phyloP scores from a whole-genome alignment of 1,140 invertebrate species.

The Atta texana region DNA sequence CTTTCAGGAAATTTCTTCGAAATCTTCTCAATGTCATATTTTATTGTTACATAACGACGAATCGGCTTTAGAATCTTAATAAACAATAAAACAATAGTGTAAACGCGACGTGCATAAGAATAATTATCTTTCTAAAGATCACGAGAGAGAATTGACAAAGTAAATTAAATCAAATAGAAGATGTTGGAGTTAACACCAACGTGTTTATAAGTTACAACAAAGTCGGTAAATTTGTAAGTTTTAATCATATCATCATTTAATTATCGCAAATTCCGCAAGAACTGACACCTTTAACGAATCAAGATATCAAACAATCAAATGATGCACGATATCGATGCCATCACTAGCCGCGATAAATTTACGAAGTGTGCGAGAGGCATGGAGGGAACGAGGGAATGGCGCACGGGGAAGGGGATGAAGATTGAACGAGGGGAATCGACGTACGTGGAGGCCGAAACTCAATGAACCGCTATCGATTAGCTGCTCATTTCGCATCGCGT shows the following conservation, averaged over 20 bases:
- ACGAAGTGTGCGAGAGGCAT: constrained; percentile 38
- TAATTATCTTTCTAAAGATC: constrained; percentile 1
- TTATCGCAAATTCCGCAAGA: neutral
- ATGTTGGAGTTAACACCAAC: constrained; percentile 7
- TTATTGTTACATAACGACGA: neutral
- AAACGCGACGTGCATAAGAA: neutral
- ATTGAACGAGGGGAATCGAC: constrained; percentile 54
- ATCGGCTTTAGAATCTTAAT: neutral
- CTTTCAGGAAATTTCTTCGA: neutral
- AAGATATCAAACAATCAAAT: constrained; percentile 4
- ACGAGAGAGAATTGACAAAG: neutral
- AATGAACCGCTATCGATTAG: constrained; percentile 85
- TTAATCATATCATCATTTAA: neutral
- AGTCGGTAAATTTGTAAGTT: neutral
- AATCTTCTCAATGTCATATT: neutral
- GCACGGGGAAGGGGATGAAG: constrained; percentile 56
- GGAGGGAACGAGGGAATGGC: constrained; percentile 27
- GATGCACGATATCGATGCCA: constrained; percentile 22
- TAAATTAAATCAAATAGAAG: neutral
- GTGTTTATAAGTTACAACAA: constrained; percentile 23
- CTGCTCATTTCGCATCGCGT: constrained; percentile 81
- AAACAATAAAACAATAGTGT: neutral
- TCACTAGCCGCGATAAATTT: constrained; percentile 71
- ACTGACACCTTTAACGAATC: neutral
- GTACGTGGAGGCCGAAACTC: constrained; percentile 80